Percentiles rank a stretch among this genome's conserved stretches.
phyloP scores from a whole-genome alignment of 2,797 vertebrate genomes.

The Australoheros facetus region DNA sequence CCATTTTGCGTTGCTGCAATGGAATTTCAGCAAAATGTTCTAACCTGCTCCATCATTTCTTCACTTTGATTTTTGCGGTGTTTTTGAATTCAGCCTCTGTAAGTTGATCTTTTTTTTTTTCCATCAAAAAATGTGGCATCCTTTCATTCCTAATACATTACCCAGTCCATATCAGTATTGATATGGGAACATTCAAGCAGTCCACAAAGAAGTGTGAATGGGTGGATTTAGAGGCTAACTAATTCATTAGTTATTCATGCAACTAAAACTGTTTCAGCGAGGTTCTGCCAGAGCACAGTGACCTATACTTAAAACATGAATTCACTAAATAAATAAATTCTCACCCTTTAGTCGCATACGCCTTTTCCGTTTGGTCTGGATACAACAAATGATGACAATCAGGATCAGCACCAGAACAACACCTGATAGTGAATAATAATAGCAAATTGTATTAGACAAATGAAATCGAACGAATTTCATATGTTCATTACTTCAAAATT shows the following conservation, averaged over 20 bases:
- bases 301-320: not conserved
- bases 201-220: not conserved
- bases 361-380: not conserved
- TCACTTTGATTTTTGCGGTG: no score
- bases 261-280: not conserved
- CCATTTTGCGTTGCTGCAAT: no score
- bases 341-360: not conserved
- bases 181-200: not conserved
- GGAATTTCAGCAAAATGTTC: no score
- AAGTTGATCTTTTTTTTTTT: no score
- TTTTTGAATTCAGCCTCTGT: no score
- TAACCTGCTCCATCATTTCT: no score
- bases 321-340: not conserved
- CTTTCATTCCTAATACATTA: no score
- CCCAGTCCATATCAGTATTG: no score
- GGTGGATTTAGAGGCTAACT: not conserved
- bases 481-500: no score
- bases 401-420: fast-evolving
- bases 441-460: fast-evolving
- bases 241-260: no score
- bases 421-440: not conserved
- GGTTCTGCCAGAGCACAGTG: fast-evolving
- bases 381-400: fast-evolving
- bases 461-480: fast-evolving
- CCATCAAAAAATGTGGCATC: no score